A percentile compares a stretch with the other conserved stretches of the same genome.
phyloP scores from a whole-genome alignment of 2,888 invertebrate species.

The Macrophya alboannulata region DNA sequence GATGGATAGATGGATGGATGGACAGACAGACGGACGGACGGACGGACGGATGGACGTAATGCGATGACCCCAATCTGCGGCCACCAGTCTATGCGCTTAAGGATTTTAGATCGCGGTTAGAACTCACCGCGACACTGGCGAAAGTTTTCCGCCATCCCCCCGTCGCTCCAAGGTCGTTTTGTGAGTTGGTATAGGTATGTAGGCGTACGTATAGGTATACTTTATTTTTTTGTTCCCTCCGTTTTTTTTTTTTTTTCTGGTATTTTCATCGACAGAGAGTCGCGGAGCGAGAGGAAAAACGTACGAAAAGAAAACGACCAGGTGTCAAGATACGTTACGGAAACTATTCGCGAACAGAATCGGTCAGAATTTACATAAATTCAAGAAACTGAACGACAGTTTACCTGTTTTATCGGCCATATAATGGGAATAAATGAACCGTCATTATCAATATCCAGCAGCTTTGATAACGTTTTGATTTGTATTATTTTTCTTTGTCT shows the following conservation, averaged over 20 bases:
- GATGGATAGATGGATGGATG: neutral
- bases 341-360: slow-evolving; percentile 4
- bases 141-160: slow-evolving; percentile 46
- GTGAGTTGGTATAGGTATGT: slow-evolving; percentile 18
- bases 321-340: neutral
- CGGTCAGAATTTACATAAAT: slow-evolving; percentile 1
- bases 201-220: neutral
- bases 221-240: neutral
- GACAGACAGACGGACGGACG: neutral
- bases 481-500: neutral
- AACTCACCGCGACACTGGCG: slow-evolving; percentile 35
- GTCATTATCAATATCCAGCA: neutral
- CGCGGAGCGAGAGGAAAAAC: neutral
- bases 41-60: slow-evolving; percentile 24
- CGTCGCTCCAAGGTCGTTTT: slow-evolving; percentile 30
- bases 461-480: neutral
- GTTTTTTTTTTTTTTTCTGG: neutral
- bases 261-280: neutral
- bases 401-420: neutral
- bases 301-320: neutral
- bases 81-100: neutral
- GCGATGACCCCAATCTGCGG: slow-evolving; percentile 44
- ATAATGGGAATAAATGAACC: neutral
- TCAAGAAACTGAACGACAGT: neutral
- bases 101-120: slow-evolving; percentile 39